Evolutionary conservation across 2,888 invertebrate genomes (phyloP).

Genomic region (Himalopsyche japonica): DNA sequence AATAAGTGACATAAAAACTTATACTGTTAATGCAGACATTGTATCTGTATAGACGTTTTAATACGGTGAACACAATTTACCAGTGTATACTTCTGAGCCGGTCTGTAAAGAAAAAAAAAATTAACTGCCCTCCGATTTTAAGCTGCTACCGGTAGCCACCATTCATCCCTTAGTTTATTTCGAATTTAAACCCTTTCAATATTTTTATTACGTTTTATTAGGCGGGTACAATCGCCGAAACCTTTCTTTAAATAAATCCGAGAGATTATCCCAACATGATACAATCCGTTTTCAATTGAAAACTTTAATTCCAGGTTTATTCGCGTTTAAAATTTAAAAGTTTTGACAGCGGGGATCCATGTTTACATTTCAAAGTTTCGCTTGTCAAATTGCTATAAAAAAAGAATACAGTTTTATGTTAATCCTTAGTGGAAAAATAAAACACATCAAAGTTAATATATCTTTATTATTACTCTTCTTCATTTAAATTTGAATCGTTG

Average conservation of each 20-base stretch:
- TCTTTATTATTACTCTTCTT: too few relatives aligned
- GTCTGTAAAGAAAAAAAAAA: background rate
- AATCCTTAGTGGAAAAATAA: too few relatives aligned
- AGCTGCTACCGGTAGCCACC: background rate
- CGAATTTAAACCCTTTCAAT: slow-evolving; percentile 24
- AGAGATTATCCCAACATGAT: slow-evolving; percentile 21
- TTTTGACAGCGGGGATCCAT: background rate
- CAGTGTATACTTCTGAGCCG: background rate
- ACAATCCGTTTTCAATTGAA: background rate
- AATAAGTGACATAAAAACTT: too few relatives aligned
- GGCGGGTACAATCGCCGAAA: background rate
- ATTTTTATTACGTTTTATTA: slow-evolving; percentile 13
- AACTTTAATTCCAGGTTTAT: background rate
- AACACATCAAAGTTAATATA: too few relatives aligned
- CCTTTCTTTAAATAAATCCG: background rate
- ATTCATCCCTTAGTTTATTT: slow-evolving; percentile 11
- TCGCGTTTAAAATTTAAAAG: slow-evolving; percentile 8
- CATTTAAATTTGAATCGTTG: too few relatives aligned
- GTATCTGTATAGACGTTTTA: too few relatives aligned
- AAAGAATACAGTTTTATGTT: too few relatives aligned
- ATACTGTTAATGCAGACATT: too few relatives aligned
- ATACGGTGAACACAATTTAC: too few relatives aligned
- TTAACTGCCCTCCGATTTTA: background rate
- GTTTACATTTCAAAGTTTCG: background rate
- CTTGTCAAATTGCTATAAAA: too few relatives aligned